Evolutionary conservation across 2,888 invertebrate species (phyloP).

Genomic region (Synanthedon tipuliformis): DNA sequence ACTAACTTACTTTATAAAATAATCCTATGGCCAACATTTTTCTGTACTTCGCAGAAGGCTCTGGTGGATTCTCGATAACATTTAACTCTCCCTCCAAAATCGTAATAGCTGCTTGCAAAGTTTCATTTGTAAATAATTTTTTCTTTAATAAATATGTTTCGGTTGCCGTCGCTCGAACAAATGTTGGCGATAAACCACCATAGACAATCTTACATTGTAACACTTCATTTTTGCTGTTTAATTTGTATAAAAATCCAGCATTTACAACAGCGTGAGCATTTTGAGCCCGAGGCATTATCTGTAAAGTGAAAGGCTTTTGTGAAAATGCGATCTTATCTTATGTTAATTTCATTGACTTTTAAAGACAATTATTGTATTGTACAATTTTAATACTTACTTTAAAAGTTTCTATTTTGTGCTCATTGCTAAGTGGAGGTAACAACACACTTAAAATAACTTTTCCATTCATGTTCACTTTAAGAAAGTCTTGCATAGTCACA

Average conservation of each 20-base stretch:
- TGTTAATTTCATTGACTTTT: background rate
- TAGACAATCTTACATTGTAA: conserved; percentile 58
- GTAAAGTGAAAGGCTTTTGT: conserved; percentile 10
- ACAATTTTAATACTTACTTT: conserved; percentile 41
- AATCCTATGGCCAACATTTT: conserved; percentile 68
- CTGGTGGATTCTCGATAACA: conserved; percentile 44
- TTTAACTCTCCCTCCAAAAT: conserved; percentile 27
- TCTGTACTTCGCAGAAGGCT: conserved; percentile 69
- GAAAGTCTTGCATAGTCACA: conserved; percentile 45
- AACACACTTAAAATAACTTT: conserved; percentile 60
- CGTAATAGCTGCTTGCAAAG: conserved; percentile 37
- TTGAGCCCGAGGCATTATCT: conserved; percentile 77
- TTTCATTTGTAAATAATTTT: conserved; percentile 35
- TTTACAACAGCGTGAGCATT: conserved; percentile 77
- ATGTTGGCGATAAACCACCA: conserved; percentile 56
- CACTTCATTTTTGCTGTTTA: conserved; percentile 39
- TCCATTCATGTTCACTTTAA: conserved; percentile 35
- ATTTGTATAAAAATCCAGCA: conserved; percentile 72
- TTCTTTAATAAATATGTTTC: conserved; percentile 53
- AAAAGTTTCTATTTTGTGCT: conserved; percentile 67
- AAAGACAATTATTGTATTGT: too few relatives aligned
- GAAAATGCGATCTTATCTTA: conserved; percentile 1
- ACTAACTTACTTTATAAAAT: conserved; percentile 68
- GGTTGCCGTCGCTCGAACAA: conserved; percentile 50
- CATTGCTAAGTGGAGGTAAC: conserved; percentile 56